Base-by-base conservation (phyloP, 2,113 vertebrate genomes). In the Podiceps cristatus region DNA sequence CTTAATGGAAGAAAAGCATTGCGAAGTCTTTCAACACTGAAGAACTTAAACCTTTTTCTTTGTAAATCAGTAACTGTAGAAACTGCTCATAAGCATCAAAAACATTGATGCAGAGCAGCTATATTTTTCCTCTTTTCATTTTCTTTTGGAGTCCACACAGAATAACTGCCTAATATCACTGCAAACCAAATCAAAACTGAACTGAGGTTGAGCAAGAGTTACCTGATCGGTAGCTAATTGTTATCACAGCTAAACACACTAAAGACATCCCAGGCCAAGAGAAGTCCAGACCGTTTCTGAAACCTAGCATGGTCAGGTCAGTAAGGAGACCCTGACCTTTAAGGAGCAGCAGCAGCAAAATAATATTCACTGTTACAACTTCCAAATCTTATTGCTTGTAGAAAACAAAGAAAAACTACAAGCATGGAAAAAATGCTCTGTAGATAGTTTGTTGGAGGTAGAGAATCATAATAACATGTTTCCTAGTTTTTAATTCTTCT, bases 351-450 rank as follows among this genome's bases (percentile, higher is more conserved):
- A 52, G 17, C 20, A 60, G 7, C 13, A 69, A 73, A 56, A 17
- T 67, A 55, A 59, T 11, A 66, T 19, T 78, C 5, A 12, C 4
- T 67, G 13, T 49, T 40, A 12, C 3, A 35, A 24, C 18, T 40
- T 40, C 13, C 40, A 5, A 40, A 20, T 75, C 20, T 78, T 44
- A 17, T 56, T 86, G 6, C 71, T 74, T 40, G 7, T 23, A 45
- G 37, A n/a, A 93, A 69, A 37, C 11, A 29, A 58, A 40, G 7
- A 20, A 37, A 62, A 87, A 25, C 1, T 25, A 8, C 5, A 72
- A 50, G 4, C 1, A 27, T 1, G 1, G 56, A 29, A 76, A 89
- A 86, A 68, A 37, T 12, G 3, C 2, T 59, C 37, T 31, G 1
- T 23, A n/a, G 11, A 1, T 60, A 4, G 28, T 17, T 56, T 79